Evolutionary conservation across 2,797 vertebrate genomes (phyloP).

Genomic region (Melanotaenia parkinsoni): DNA sequence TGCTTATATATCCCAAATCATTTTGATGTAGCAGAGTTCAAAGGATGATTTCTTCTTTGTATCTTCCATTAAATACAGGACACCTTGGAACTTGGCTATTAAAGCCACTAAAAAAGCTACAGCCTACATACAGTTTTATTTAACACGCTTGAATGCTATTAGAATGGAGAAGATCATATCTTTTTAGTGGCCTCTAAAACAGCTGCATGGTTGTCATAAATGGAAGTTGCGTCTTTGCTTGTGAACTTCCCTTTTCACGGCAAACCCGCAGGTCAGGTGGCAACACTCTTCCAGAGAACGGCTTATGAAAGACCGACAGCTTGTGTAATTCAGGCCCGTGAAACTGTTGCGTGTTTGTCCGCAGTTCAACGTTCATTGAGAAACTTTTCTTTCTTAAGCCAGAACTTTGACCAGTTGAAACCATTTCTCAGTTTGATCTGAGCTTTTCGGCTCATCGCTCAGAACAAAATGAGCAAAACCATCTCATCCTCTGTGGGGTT

Average conservation of each 20-base stretch:
- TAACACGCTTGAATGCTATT: background rate
- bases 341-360: background rate
- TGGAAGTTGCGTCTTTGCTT: background rate
- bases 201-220: background rate
- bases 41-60: too few relatives aligned
- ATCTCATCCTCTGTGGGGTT: background rate
- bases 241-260: slow-evolving; percentile 22
- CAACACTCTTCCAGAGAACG: background rate
- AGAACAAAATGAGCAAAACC: background rate
- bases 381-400: background rate
- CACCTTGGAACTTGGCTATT: background rate
- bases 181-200: background rate
- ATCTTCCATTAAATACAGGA: background rate
- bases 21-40: too few relatives aligned
- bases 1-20: too few relatives aligned
- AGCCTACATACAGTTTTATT: background rate
- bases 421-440: background rate
- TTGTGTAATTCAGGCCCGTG: background rate
- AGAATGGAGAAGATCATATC: background rate
- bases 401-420: background rate
- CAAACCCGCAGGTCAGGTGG: background rate
- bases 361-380: background rate
- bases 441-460: background rate
- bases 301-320: slow-evolving; percentile 1
- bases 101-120: background rate